Base-by-base conservation (phyloP, 2,888 invertebrate species). In the Brachynemurus nebulosus region DNA sequence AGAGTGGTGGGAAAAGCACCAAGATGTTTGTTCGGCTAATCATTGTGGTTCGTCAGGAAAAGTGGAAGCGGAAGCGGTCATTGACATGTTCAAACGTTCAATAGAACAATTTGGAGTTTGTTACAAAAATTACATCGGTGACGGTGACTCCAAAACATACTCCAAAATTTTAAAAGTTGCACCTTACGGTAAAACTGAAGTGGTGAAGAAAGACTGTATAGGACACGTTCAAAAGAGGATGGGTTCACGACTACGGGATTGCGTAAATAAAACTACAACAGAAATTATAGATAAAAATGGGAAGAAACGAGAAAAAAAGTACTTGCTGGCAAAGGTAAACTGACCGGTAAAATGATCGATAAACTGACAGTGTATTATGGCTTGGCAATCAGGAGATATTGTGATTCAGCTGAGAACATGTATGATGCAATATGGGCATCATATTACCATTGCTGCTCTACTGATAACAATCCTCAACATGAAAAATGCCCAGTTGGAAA, bases 331-430 rank as follows among this genome's bases (percentile, higher is more conserved):
- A 56, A 55, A 46, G 48, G 21, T 27, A 51, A 50, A 42, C 39
- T 50, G 19, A 50, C 49, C 40, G 47, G 18, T 20, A 48, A 50
- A 48, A 6, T 52, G 20, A 57, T 55, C 1, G 50, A 52, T 40
- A 47, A 54, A 36, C 42, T 57, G 30, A 52, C 51, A 16, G 40
- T 48, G 35, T 54, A 54, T 44, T 56, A 55, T 40, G 54, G 56
- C 16, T 42, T 52, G 21, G 54, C 54, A 21, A 55, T 55, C 27
- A 34, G 50, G 16, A 19, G 48, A n/a, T 33, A 55, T 44, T 39
- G 30, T 40, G 50, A 54, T 51, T 51, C 50, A 11, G 36, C 53
- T 35, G 47, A 47, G 23, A 48, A 47, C 23, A 53, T 53, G 51
- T 34, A 50, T 11, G 47, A 48, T 33, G 51, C 37, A 40, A 47